These are phyloP conservation scores for Mormoops blainvillei DNA, from an alignment of 2,113 vertebrate species.

Conservation along the genomic window DNA sequence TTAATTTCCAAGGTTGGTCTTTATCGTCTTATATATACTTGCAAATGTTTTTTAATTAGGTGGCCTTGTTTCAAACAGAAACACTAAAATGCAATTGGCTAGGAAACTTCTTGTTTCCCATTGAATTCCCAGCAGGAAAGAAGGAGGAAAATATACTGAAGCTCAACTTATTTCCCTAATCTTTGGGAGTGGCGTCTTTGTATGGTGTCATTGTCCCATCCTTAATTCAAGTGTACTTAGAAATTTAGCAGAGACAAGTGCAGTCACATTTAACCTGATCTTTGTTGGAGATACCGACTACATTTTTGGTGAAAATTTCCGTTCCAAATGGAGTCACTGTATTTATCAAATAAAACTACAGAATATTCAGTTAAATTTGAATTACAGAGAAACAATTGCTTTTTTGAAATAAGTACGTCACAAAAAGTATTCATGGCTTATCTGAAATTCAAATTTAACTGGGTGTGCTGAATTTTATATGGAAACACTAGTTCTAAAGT, in stretches of 20 bases:
- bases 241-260: background rate
- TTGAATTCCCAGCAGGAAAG: background rate
- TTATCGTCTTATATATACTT: background rate
- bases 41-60: background rate
- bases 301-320: background rate
- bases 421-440: background rate
- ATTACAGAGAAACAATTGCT: background rate
- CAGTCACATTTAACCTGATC: background rate
- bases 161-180: background rate
- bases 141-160: background rate
- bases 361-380: background rate
- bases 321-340: background rate
- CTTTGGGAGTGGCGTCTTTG: no score
- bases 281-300: background rate
- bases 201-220: background rate
- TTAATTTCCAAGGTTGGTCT: background rate
- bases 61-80: background rate
- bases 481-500: background rate
- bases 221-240: background rate
- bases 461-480: background rate
- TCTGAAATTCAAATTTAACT: constrained; percentile 19
- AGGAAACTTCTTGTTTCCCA: background rate
- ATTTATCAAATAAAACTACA: background rate
- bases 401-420: background rate
- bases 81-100: background rate